Evolutionary conservation across 2,113 vertebrate species (phyloP).

Genomic region (Xenopus tropicalis): UCB_Xtro_10.0 CM004451.2:31458001-31458500

Average conservation of each 20-base stretch:
- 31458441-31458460: no score
- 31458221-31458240: slow-evolving; percentile 21
- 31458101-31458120: slow-evolving; percentile 5
- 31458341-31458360: no score
- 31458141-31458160: slow-evolving; percentile 29
- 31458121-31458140: slow-evolving; percentile 19
- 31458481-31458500: no score
- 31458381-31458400: neutral
- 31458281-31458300: slow-evolving; percentile 6
- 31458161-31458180: slow-evolving; percentile 22
- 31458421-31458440: no score
- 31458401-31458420: neutral
- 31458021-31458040: no score
- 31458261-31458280: slow-evolving; percentile 16
- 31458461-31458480: no score
- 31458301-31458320: neutral
- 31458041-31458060: no score
- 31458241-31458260: slow-evolving; percentile 3
- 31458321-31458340: no score
- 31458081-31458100: neutral
- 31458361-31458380: no score
- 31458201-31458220: neutral
- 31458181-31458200: slow-evolving; percentile 12
- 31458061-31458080: neutral
- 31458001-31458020: no score